Base-by-base conservation (phyloP, 2,113 vertebrate species). In the Abramis brama region DNA sequence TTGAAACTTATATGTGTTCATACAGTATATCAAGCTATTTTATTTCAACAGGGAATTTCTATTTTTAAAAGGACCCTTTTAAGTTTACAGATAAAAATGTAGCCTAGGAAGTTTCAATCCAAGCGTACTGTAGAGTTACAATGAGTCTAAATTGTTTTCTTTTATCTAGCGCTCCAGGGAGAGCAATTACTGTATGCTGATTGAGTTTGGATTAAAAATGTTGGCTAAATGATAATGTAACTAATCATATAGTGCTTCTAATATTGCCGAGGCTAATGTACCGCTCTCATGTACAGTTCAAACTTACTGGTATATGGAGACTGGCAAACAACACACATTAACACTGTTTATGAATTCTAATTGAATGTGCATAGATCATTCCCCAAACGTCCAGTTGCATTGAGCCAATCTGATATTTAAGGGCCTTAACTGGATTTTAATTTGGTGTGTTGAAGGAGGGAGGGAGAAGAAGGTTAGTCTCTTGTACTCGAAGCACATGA, bases 341-440 rank as follows among this genome's bases (percentile, higher is more conserved):
- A 13, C 47, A 13, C 11, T 64, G 55, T 64, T 62, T 78, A 39
- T 45, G 10, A 39, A 25, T 71, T 70, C 7, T 70, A 70, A 78
- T 6, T 85, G 45, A 78, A 78, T 78, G 43, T 7, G 36, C 70
- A 82, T 74, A 23, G 8, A 39, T 25, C 25, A 36, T n/a, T 33
- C 25, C 57, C 45, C 60, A 60, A 59, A 77, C 59, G 25, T 60
- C 68, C 50, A 36, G 7, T 82, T 21, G 7, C 23, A 86, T 30
- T 64, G 27, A 81, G 33, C 39, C 50, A 47, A 52, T 75, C 55
- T 86, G 66, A 2, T 78, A 52, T 78, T 78, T 71, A 55, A 68
- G 79, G 30, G 33, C 57, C 15, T 83, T 83, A 83, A 83, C 81
- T 83, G 62, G 9, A 78, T 68, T 83, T 70, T 57, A 87, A 77